phyloP scores from a whole-genome alignment of 1,140 invertebrate genomes.

The Leptestheria dahalacensis region DNA sequence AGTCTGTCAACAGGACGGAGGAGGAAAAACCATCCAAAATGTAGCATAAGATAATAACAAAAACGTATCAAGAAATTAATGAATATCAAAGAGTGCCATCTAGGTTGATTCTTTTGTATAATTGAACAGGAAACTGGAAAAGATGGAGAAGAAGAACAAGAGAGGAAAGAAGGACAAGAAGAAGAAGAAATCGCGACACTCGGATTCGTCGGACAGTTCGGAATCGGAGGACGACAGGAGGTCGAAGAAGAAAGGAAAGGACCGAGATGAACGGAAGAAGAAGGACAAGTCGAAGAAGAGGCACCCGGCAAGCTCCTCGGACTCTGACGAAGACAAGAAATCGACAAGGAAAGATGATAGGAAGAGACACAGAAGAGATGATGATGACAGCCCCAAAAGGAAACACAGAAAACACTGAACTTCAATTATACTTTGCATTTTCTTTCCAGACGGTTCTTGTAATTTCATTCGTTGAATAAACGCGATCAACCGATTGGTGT shows the following conservation, averaged over 20 bases:
- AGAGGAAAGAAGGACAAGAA: constrained; percentile 14
- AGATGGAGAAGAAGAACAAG: constrained; percentile 17
- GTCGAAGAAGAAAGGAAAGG: constrained; percentile 1
- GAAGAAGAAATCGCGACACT: constrained; percentile 10
- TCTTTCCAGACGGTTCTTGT: too few relatives aligned
- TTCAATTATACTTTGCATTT: too few relatives aligned
- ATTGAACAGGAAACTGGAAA: constrained; percentile 14
- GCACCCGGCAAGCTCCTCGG: neutral
- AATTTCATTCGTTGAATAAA: too few relatives aligned
- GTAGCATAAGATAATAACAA: neutral
- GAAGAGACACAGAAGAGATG: neutral
- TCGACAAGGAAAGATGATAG: neutral
- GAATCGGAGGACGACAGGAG: neutral
- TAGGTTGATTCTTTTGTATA: neutral
- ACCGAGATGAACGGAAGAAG: neutral
- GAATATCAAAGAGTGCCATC: neutral
- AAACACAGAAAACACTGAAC: neutral
- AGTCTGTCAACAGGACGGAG: constrained; percentile 3
- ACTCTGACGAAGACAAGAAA: neutral
- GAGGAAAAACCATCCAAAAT: neutral
- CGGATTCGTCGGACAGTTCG: neutral
- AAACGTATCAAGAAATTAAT: neutral
- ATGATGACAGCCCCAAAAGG: neutral
- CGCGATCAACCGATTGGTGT: too few relatives aligned
- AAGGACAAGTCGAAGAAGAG: neutral